Percentiles rank a stretch among this genome's conserved stretches.
Evolutionary conservation across 2,113 vertebrate genomes (phyloP).

Genomic region (Phaetusa simplex): DNA sequence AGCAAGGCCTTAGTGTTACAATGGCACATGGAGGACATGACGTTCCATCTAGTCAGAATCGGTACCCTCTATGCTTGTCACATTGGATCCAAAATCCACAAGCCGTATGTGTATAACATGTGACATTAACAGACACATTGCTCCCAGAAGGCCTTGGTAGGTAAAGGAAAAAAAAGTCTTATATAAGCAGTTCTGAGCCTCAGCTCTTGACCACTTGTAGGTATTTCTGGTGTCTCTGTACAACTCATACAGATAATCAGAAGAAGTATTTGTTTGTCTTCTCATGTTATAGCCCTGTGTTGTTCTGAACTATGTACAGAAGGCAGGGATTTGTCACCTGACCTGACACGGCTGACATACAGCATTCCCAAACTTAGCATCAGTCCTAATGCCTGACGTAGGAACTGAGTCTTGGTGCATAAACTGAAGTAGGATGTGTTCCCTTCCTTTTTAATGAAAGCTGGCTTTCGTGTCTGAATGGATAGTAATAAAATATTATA

Average conservation of each 20-base stretch:
- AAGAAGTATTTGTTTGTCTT: neutral
- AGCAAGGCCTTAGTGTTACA: neutral
- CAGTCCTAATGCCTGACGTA: too few species aligned
- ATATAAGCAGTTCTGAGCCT: neutral
- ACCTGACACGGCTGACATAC: neutral
- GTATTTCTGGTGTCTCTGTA: neutral
- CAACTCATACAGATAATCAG: neutral
- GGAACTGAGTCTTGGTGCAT: neutral
- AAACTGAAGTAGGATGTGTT: neutral
- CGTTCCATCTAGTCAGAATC: neutral
- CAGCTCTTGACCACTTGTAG: too few species aligned
- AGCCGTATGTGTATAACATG: neutral
- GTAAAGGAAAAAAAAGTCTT: neutral
- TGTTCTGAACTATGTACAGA: rapidly evolving
- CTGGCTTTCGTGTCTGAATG: neutral
- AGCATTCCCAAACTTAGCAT: neutral
- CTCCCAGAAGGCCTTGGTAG: neutral
- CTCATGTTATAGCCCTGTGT: neutral
- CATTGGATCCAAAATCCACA: neutral
- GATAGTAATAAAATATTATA: neutral
- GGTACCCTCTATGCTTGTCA: too few species aligned
- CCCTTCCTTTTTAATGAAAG: neutral
- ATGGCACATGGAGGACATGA: neutral
- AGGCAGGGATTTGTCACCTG: neutral
- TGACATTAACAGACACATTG: neutral